Percentiles rank a stretch among this genome's conserved stretches.
Conservation (phyloP, 2,797 vertebrate genomes). For the Chloroceryle amazona region DNA sequence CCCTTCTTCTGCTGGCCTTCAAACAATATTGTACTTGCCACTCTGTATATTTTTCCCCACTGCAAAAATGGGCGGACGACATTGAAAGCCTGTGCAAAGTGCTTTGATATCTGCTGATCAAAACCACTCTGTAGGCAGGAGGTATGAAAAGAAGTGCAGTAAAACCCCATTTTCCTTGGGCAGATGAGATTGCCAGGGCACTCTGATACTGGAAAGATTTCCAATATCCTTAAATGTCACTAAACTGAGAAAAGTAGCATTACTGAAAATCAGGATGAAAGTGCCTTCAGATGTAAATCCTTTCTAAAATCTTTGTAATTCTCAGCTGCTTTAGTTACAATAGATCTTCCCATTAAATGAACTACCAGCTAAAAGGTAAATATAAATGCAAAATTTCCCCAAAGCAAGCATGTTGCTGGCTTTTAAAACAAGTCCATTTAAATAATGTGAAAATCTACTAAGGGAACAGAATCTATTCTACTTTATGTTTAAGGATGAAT, state of each 20-base stretch:
- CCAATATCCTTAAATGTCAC: neutral
- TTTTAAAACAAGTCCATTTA: conserved; percentile 72
- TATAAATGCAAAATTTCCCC: conserved; percentile 46
- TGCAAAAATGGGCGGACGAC: neutral
- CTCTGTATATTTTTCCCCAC: fast-evolving
- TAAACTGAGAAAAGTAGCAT: neutral
- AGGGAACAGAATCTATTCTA: conserved; percentile 42
- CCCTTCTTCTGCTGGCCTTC: neutral
- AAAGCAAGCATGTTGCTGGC: conserved; percentile 32
- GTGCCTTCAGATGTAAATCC: neutral
- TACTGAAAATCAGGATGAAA: conserved; percentile 1
- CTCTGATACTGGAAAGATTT: neutral
- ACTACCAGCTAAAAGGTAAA: conserved; percentile 27
- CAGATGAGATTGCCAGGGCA: fast-evolving
- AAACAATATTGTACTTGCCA: neutral
- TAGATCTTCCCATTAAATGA: conserved; percentile 1
- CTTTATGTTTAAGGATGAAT: conserved; percentile 71
- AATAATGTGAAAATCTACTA: conserved; percentile 58
- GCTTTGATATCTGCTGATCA: neutral
- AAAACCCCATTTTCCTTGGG: neutral
- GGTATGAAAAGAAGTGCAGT: neutral
- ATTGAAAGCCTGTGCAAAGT: neutral
- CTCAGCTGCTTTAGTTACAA: neutral
- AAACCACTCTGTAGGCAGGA: neutral
- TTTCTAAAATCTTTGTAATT: conserved; percentile 46